A percentile compares a stretch with the other conserved stretches of the same genome.
Evolutionary conservation across 2,113 vertebrate species (phyloP).

Genomic region (Pterocles gutturalis): DNA sequence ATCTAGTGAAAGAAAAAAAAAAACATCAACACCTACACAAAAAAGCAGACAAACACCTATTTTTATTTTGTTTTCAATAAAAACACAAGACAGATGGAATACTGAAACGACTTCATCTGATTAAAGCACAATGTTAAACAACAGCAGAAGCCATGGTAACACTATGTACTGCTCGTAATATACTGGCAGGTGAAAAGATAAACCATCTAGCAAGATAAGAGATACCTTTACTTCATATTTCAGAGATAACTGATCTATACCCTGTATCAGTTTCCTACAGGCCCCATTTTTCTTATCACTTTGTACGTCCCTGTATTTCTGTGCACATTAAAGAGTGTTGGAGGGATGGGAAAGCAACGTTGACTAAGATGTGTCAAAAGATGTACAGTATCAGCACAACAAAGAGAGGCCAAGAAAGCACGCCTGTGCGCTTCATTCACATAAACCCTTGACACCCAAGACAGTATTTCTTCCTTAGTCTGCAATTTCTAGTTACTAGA

Average conservation of each 20-base stretch:
- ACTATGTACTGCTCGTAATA: background rate
- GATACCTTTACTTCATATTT: background rate
- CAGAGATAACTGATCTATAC: background rate
- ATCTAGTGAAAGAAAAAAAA: background rate
- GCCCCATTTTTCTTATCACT: background rate
- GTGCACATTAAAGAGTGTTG: background rate
- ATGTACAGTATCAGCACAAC: background rate
- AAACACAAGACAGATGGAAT: background rate
- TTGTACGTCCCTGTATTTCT: fast-evolving
- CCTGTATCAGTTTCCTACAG: background rate
- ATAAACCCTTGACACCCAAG: background rate
- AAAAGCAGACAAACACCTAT: background rate
- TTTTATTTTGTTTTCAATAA: background rate
- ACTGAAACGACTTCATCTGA: background rate
- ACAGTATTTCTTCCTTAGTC: background rate
- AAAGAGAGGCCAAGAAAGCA: background rate
- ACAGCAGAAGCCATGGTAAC: background rate
- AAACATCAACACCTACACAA: background rate
- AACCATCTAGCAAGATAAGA: background rate
- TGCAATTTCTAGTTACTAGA: background rate
- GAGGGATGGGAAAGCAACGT: background rate
- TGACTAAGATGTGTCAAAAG: background rate
- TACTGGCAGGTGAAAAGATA: background rate
- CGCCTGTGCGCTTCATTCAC: fast-evolving
- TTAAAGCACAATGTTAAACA: background rate